These are phyloP conservation scores for Lagocephalus sceleratus DNA, from an alignment of 2,797 vertebrate species.

Conservation along the genomic window DNA sequence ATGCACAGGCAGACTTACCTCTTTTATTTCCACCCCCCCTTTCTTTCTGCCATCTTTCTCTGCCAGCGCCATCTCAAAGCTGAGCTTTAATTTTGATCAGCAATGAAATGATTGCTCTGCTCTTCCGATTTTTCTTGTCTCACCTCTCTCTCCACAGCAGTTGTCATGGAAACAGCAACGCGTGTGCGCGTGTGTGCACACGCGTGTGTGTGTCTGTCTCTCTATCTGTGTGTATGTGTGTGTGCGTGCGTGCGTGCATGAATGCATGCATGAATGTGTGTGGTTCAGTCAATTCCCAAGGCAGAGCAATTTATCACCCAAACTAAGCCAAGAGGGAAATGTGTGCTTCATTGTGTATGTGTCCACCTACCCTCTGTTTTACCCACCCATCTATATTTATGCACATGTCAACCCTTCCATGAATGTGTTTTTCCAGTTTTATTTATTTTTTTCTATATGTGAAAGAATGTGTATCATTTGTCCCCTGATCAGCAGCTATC, in stretches of 20 bases:
- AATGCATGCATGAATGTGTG: slow-evolving; percentile 36
- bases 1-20: slow-evolving; percentile 23
- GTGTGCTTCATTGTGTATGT: slow-evolving; percentile 11
- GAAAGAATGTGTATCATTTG: slow-evolving; percentile 70
- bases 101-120: slow-evolving; percentile 76
- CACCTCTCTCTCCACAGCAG: slow-evolving; percentile 57
- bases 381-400: slow-evolving; percentile 46
- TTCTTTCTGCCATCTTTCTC: slow-evolving; percentile 34
- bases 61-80: slow-evolving; percentile 54
- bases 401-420: slow-evolving; percentile 43
- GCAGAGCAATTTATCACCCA: slow-evolving; percentile 84
- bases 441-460: slow-evolving; percentile 54
- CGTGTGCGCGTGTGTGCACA: slow-evolving; percentile 28
- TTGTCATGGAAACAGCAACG: slow-evolving; percentile 85
- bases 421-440: slow-evolving; percentile 49
- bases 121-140: slow-evolving; percentile 62
- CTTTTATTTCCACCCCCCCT: background rate
- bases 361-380: slow-evolving; percentile 32
- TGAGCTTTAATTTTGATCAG: slow-evolving; percentile 82
- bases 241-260: slow-evolving; percentile 6
- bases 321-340: slow-evolving; percentile 48
- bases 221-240: slow-evolving; percentile 11
- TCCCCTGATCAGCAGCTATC: slow-evolving; percentile 43
- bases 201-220: slow-evolving; percentile 48
- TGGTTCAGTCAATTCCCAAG: slow-evolving; percentile 81